Evolutionary conservation across 2,888 invertebrate species (phyloP), one percentile per base, ranked within the genome.

Genomic region (Eristalinus sepulchralis): DNA sequence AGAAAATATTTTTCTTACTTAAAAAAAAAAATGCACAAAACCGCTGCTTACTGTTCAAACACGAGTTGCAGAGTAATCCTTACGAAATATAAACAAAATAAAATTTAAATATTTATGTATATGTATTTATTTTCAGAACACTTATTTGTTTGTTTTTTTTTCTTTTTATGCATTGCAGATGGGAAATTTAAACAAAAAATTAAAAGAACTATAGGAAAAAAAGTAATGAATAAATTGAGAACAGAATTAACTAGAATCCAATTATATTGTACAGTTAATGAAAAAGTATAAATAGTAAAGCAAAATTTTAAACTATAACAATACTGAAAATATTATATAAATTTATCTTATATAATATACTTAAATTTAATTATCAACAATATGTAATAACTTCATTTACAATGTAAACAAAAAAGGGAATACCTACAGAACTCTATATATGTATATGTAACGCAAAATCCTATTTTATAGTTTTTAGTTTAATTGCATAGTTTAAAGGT

Each of bases 181-280:
- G 90, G 90, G 89, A 90, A 88, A 89, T 89, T 90, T 88, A 90
- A 89, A 89, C 89, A 90, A 89, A 91, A 90, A 88, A 70, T 90
- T 89, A 89, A 88, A 88, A 90, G 88, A 89, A 89, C 88, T 87
- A 88, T 90, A 86, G 88, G 87, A 72, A 89, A 73, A 88, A 70
- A 82, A 71, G 89, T 89, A 83, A 90, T 91, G 89, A 91, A 92
- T 89, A 90, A 91, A 82, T 88, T 91, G 89, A 91, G 90, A 89
- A 89, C 90, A 90, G 90, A 91, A 89, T 89, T 91, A 88, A 91
- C 91, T 89, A 90, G 90, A 89, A 91, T 91, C 86, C 90, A 91
- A 90, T 90, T 86, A 75, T 90, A 88, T 88, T 91, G 91, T 91
- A 91, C 90, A 91, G 92, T 89, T 90, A 88, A 91, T 81, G 79